Conservation (phyloP, 2,797 vertebrate species). For the Rhinichthys osculus region DNA sequence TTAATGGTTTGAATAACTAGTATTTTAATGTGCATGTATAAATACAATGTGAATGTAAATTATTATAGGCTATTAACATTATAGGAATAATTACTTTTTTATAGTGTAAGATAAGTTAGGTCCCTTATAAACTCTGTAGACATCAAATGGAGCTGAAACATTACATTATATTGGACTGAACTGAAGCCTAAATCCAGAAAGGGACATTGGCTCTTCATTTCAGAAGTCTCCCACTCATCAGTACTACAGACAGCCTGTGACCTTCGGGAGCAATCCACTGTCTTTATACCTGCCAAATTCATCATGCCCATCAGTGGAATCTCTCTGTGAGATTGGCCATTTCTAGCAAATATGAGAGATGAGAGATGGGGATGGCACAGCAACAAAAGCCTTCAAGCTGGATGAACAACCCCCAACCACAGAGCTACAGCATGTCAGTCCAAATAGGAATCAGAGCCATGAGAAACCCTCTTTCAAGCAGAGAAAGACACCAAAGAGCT, state of each 20-base stretch:
- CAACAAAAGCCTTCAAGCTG: slow-evolving; percentile 48
- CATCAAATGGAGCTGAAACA: neutral
- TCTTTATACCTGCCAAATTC: slow-evolving; percentile 26
- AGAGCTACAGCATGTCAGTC: slow-evolving; percentile 48
- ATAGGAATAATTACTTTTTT: neutral
- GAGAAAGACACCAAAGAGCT: slow-evolving; percentile 14
- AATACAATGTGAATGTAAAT: neutral
- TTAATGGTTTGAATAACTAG: neutral
- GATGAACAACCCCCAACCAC: slow-evolving; percentile 29
- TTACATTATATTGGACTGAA: neutral
- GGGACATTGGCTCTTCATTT: slow-evolving; percentile 11
- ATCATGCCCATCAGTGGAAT: slow-evolving; percentile 40
- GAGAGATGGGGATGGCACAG: slow-evolving; percentile 45
- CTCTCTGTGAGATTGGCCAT: slow-evolving; percentile 20
- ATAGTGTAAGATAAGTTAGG: neutral
- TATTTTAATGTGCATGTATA: neutral
- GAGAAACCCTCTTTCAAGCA: slow-evolving; percentile 18
- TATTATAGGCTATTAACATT: neutral
- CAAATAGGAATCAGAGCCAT: slow-evolving; percentile 48
- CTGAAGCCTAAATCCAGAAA: neutral
- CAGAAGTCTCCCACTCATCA: slow-evolving; percentile 17
- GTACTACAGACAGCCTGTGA: slow-evolving; percentile 27
- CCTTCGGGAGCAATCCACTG: slow-evolving; percentile 27
- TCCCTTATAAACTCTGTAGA: neutral
- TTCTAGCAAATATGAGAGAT: slow-evolving; percentile 32